Evolutionary conservation across 2,888 invertebrate species (phyloP).

Genomic region (Leptopilina drosophilae): DNA sequence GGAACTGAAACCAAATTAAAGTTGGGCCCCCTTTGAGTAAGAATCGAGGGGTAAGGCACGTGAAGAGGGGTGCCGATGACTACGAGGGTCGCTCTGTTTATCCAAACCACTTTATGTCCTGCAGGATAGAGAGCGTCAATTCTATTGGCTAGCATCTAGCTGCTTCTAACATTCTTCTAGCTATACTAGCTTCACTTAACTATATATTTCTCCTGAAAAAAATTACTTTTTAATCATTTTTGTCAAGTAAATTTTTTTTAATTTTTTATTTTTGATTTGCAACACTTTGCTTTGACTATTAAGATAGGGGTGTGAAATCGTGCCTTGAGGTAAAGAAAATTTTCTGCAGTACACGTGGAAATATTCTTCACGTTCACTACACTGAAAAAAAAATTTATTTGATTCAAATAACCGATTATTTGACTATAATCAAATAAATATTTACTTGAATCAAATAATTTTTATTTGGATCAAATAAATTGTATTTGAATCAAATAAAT

Average conservation of each 20-base stretch:
- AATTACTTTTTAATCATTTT: conserved; percentile 46
- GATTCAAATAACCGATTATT: no score
- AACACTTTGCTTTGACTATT: neutral
- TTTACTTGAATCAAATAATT: no score
- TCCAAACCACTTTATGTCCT: conserved; percentile 57
- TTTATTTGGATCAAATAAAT: no score
- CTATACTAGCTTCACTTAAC: neutral
- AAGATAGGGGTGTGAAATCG: no score
- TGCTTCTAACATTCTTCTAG: conserved; percentile 11
- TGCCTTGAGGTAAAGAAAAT: no score
- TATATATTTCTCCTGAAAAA: neutral
- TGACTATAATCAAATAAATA: no score
- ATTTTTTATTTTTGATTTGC: neutral
- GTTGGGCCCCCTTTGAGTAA: conserved; percentile 67
- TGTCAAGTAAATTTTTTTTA: neutral
- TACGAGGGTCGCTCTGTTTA: conserved; percentile 63
- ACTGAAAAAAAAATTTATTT: no score
- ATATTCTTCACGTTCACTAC: no score
- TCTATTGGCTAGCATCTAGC: conserved; percentile 25
- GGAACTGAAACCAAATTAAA: conserved; percentile 69
- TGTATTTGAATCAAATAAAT: no score
- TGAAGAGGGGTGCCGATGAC: conserved; percentile 63
- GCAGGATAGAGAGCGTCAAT: conserved; percentile 51
- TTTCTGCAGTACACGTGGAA: no score
- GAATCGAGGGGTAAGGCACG: conserved; percentile 55